Percentiles rank a stretch among this genome's conserved stretches.
phyloP scores from a whole-genome alignment of 1,140 invertebrate species.

The Wiebesia pumilae region DNA sequence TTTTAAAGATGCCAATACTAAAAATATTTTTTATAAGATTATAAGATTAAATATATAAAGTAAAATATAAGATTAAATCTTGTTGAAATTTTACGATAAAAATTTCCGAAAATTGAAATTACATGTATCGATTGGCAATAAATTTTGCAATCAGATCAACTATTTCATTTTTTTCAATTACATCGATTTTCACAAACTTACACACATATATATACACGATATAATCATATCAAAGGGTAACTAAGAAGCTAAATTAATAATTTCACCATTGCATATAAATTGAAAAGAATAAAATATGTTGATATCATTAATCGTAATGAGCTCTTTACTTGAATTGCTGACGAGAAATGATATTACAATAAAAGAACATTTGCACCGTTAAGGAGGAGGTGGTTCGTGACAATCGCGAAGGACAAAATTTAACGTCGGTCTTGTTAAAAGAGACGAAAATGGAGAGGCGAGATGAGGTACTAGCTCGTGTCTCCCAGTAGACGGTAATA shows the following conservation, averaged over 20 bases:
- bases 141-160: no score
- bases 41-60: no score
- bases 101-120: background rate
- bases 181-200: no score
- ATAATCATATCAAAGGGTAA: background rate
- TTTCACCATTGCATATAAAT: background rate
- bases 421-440: conserved; percentile 17
- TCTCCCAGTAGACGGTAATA: conserved; percentile 16
- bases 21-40: background rate
- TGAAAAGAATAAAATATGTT: background rate
- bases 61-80: background rate
- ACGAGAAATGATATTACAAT: conserved; percentile 9
- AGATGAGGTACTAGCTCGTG: background rate
- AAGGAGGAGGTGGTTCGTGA: background rate
- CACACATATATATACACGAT: background rate
- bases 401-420: conserved; percentile 10
- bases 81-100: background rate
- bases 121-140: background rate
- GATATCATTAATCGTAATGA: background rate
- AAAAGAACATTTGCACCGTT: background rate
- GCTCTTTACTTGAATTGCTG: background rate
- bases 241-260: background rate
- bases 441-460: background rate
- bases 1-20: no score
- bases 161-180: no score